These are phyloP conservation scores for Hystrix cristata DNA, from an alignment of 2,113 vertebrate genomes.

Conservation along the genomic window DNA sequence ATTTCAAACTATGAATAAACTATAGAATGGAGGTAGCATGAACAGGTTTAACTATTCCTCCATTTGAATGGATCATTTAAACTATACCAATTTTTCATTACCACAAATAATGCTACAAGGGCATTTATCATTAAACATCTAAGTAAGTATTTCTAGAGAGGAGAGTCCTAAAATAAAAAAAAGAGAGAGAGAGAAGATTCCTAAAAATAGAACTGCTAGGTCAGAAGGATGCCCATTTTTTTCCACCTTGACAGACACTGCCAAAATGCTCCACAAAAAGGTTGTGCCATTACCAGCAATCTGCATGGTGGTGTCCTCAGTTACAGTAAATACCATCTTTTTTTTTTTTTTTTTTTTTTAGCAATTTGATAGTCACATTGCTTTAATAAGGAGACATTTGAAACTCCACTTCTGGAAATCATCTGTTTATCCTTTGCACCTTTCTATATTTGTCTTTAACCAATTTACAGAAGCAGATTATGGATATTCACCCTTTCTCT, in stretches of 20 bases:
- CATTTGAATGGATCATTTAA: neutral
- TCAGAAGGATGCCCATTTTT: neutral
- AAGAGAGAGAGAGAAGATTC: neutral
- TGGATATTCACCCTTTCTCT: neutral
- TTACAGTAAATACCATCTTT: neutral
- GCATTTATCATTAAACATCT: neutral
- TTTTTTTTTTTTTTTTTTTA: neutral
- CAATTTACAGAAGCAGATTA: neutral
- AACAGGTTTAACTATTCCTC: neutral
- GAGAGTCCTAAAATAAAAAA: slow-evolving; percentile 29
- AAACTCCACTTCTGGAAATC: slow-evolving; percentile 4
- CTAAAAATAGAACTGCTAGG: slow-evolving; percentile 49
- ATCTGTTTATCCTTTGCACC: neutral
- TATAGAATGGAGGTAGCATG: neutral
- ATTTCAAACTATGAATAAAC: neutral
- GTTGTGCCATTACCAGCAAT: neutral
- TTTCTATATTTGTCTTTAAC: neutral
- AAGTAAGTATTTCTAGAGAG: slow-evolving; percentile 35
- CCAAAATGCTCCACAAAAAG: neutral
- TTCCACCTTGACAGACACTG: neutral
- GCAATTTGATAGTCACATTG: neutral
- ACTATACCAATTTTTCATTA: slow-evolving; percentile 12
- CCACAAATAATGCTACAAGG: slow-evolving; percentile 16
- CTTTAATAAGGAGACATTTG: neutral
- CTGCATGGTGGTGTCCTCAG: neutral